phyloP scores from a whole-genome alignment of 2,797 vertebrate genomes.

The Brachyalestes nurse region DNA sequence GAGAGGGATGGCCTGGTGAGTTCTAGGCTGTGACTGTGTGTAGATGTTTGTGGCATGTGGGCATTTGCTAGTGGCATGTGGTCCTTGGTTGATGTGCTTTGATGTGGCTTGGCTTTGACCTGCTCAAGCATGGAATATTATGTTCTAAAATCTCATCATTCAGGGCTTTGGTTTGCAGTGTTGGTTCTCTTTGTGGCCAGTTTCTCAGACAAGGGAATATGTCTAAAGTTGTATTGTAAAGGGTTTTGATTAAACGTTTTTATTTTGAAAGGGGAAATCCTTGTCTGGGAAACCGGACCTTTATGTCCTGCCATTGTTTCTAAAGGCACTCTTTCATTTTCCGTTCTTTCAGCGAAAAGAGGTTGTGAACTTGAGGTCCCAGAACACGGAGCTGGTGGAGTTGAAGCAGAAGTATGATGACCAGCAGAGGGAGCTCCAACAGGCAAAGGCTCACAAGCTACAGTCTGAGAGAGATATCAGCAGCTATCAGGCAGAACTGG shows the following conservation, averaged over 20 bases:
- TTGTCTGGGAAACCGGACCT: too few relatives aligned
- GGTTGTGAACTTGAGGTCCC: constrained; percentile 62
- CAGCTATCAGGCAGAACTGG: constrained; percentile 68
- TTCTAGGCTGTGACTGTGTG: constrained; percentile 50
- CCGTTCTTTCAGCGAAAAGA: constrained; percentile 69
- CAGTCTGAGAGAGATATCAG: constrained; percentile 68
- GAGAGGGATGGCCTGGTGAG: constrained; percentile 76
- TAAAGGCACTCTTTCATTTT: constrained; percentile 29
- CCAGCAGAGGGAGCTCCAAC: constrained; percentile 70
- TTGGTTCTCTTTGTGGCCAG: constrained; percentile 1
- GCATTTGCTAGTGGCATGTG: constrained; percentile 60
- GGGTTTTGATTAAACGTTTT: too few relatives aligned
- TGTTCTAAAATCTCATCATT: constrained; percentile 34
- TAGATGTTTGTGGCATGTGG: constrained; percentile 50
- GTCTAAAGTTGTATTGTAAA: too few relatives aligned
- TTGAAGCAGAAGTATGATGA: constrained; percentile 71
- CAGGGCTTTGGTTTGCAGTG: background rate
- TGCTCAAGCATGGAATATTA: constrained; percentile 55
- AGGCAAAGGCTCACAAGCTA: constrained; percentile 68
- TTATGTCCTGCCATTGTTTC: background rate
- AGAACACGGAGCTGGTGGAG: constrained; percentile 57
- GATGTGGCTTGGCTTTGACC: constrained; percentile 51
- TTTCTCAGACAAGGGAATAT: too few relatives aligned
- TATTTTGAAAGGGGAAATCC: too few relatives aligned
- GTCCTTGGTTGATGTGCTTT: constrained; percentile 31